These are phyloP conservation scores for Synanthedon formicaeformis DNA, from an alignment of 2,888 invertebrate genomes.

Conservation along the genomic window DNA sequence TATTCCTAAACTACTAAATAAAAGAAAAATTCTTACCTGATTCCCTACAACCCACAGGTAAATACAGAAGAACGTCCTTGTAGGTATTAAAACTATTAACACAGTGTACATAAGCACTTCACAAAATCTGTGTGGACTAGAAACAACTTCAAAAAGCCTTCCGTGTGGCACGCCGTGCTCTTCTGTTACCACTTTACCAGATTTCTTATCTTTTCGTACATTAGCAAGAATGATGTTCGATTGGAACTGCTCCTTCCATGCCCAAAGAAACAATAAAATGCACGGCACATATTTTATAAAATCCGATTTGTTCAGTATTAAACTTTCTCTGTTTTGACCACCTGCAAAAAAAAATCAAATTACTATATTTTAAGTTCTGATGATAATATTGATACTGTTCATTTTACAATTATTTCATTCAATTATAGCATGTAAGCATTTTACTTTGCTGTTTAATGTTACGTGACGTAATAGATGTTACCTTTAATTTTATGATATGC, in stretches of 20 bases:
- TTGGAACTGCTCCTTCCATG: slow-evolving; percentile 81
- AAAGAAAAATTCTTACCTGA: slow-evolving; percentile 70
- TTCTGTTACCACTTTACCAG: slow-evolving; percentile 76
- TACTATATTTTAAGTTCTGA: no score
- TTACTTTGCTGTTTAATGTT: no score
- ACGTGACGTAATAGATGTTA: no score
- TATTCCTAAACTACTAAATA: neutral
- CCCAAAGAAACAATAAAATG: slow-evolving; percentile 74
- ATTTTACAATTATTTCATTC: no score
- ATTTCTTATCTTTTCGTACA: slow-evolving; percentile 79
- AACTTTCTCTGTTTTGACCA: slow-evolving; percentile 23
- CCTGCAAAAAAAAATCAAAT: slow-evolving; percentile 24
- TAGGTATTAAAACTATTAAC: slow-evolving; percentile 75
- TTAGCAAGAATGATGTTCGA: slow-evolving; percentile 81
- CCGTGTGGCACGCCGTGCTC: slow-evolving; percentile 83
- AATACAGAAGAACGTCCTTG: slow-evolving; percentile 76
- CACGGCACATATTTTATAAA: slow-evolving; percentile 48
- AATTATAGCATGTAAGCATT: no score
- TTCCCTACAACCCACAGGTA: slow-evolving; percentile 84
- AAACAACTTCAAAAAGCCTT: slow-evolving; percentile 81
- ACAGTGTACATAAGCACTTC: slow-evolving; percentile 80
- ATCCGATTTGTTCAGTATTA: slow-evolving; percentile 41
- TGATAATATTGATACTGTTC: no score
- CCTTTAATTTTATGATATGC: no score
- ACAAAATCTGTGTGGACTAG: slow-evolving; percentile 86